These are phyloP conservation scores for Exocentrus adspersus DNA, from an alignment of 2,888 invertebrate genomes.

Conservation along the genomic window DNA sequence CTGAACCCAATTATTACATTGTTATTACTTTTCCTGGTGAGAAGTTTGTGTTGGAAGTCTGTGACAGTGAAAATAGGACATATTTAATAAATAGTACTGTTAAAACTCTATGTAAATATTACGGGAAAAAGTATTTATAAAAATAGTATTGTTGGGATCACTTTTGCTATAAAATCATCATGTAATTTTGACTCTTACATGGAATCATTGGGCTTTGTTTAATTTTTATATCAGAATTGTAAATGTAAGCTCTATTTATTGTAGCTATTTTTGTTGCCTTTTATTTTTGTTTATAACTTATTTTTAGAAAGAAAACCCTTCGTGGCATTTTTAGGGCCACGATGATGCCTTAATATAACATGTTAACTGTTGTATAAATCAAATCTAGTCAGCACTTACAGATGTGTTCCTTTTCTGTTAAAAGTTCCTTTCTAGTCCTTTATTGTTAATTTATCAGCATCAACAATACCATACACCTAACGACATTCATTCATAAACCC, in stretches of 20 bases:
- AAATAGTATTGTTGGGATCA: conserved; percentile 60
- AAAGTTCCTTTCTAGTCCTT: conserved; percentile 55
- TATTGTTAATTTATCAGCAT: conserved; percentile 36
- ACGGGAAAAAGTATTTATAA: conserved; percentile 57
- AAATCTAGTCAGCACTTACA: conserved; percentile 61
- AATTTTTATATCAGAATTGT: conserved; percentile 49
- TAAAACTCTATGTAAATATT: conserved; percentile 58
- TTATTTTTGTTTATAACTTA: conserved; percentile 37
- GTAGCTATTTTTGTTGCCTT: conserved; percentile 41
- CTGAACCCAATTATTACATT: conserved; percentile 38
- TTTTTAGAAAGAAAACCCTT: conserved; percentile 45
- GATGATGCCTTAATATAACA: conserved; percentile 59
- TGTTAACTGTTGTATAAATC: conserved; percentile 56
- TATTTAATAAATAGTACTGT: conserved; percentile 54
- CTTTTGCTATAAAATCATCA: conserved; percentile 57
- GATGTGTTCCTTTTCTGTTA: conserved; percentile 51
- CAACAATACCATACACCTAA: conserved; percentile 16
- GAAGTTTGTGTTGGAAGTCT: conserved; percentile 50
- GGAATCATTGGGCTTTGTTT: conserved; percentile 50
- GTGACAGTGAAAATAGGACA: conserved; percentile 53
- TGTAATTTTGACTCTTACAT: conserved; percentile 49
- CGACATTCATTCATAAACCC: conserved; percentile 7
- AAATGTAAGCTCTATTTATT: conserved; percentile 47
- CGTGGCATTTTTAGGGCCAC: conserved; percentile 59
- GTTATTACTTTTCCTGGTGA: conserved; percentile 52